Conservation (phyloP, 2,797 vertebrate genomes). For the Etheostoma nigrum region DNA sequence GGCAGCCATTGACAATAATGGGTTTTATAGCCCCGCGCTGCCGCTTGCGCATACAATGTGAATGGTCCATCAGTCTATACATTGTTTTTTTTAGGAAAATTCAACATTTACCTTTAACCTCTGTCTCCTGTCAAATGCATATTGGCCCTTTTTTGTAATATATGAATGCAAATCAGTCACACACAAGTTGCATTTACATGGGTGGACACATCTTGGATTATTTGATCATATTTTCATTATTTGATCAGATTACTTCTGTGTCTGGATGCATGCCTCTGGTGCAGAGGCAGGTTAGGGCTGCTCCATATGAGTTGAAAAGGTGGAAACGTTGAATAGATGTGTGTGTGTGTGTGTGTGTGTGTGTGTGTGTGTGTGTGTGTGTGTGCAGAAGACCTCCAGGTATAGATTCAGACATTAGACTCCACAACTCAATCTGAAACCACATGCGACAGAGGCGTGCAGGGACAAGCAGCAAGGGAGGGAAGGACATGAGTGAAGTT, state of each 20-base stretch:
- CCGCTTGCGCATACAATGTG: too few relatives aligned
- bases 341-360: constrained; percentile 21
- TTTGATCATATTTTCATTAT: not conserved
- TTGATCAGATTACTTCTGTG: not conserved
- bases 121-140: not conserved
- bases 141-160: not conserved
- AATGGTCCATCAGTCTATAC: too few relatives aligned
- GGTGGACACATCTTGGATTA: not conserved
- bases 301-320: constrained; percentile 28
- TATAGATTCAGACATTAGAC: constrained; percentile 35
- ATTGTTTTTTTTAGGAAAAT: too few relatives aligned
- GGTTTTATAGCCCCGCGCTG: too few relatives aligned
- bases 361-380: constrained; percentile 7
- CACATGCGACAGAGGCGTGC: constrained; percentile 27
- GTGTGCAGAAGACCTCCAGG: constrained; percentile 5
- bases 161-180: not conserved
- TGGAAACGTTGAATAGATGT: constrained; percentile 9
- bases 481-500: not conserved
- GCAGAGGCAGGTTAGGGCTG: constrained; percentile 41
- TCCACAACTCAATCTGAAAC: constrained; percentile 31
- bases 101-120: too few relatives aligned
- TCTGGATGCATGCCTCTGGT: constrained; percentile 22
- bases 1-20: too few relatives aligned
- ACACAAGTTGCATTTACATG: not conserved
- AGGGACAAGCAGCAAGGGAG: constrained; percentile 43